A percentile compares a stretch with the other conserved stretches of the same genome.
phyloP scores from a whole-genome alignment of 2,888 invertebrate genomes.

The Noctuana brunneofusca region DNA sequence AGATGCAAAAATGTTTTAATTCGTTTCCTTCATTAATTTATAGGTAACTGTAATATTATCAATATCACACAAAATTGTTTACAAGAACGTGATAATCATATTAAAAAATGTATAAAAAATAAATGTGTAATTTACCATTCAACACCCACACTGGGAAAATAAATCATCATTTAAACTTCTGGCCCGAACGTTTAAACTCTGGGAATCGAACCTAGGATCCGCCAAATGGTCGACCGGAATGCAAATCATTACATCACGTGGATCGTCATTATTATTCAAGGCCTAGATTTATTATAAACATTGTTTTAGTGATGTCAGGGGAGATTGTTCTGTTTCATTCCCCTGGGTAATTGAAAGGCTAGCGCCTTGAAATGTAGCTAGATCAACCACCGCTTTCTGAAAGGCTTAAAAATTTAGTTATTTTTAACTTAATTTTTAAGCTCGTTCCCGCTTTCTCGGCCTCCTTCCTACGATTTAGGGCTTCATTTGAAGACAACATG shows the following conservation, averaged over 20 bases:
- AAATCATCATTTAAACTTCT: too few relatives aligned
- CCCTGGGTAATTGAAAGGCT: not conserved
- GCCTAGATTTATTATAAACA: not conserved
- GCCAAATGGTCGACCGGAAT: too few relatives aligned
- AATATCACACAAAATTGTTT: constrained; percentile 2
- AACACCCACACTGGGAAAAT: too few relatives aligned
- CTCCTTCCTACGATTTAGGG: too few relatives aligned
- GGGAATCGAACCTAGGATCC: too few relatives aligned
- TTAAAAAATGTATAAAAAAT: not conserved
- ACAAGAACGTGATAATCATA: not conserved
- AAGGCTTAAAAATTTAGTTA: too few relatives aligned
- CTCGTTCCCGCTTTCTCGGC: too few relatives aligned
- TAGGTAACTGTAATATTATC: constrained; percentile 14
- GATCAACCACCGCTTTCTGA: too few relatives aligned
- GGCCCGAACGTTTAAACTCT: too few relatives aligned
- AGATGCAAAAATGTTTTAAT: not conserved
- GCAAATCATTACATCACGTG: not conserved
- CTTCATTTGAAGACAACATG: too few relatives aligned
- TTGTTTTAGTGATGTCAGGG: not conserved
- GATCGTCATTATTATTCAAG: not conserved
- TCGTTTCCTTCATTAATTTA: constrained; percentile 1
- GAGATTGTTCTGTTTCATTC: not conserved
- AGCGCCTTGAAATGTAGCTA: not conserved
- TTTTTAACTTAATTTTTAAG: too few relatives aligned
- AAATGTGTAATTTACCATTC: too few relatives aligned